A percentile compares a stretch with the other conserved stretches of the same genome.
These are phyloP conservation scores for Arvicanthis niloticus DNA, from an alignment of 2,113 vertebrate species.

Conservation along the genomic window DNA sequence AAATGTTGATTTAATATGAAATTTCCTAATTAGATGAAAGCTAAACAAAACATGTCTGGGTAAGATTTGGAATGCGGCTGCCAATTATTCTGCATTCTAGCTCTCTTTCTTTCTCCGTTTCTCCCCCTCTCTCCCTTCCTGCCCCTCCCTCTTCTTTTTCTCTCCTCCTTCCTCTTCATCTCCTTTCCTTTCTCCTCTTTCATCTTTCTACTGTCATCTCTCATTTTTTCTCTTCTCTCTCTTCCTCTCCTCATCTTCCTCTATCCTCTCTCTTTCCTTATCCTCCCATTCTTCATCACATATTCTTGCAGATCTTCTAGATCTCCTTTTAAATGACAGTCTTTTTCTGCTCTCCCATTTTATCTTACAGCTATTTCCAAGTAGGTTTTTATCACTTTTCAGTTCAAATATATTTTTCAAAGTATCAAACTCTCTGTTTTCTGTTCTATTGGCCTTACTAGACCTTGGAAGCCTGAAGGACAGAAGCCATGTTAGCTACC, in stretches of 20 bases:
- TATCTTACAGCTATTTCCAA: background rate
- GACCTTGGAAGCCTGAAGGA: background rate
- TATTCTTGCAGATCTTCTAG: background rate
- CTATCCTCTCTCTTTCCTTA: background rate
- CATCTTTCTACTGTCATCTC: too few species aligned
- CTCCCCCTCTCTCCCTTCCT: background rate
- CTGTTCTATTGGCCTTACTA: background rate
- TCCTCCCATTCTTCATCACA: background rate
- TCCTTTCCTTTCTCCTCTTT: too few species aligned
- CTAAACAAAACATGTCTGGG: slow-evolving; percentile 21
- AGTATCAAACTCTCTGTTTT: background rate
- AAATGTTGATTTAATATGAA: slow-evolving; percentile 63
- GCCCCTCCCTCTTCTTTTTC: background rate
- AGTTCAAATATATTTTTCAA: background rate
- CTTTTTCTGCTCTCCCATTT: background rate
- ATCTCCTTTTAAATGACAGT: background rate
- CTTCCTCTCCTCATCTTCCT: background rate
- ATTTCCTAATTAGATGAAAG: slow-evolving; percentile 51
- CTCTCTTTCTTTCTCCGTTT: background rate
- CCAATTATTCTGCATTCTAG: background rate
- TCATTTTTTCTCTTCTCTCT: background rate
- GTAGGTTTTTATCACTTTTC: background rate
- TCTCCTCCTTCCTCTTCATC: background rate
- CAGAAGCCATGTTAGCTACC: background rate
- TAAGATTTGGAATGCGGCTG: slow-evolving; percentile 31